A percentile compares a stretch with the other conserved stretches of the same genome.
Conservation (phyloP, 2,797 vertebrate genomes). For the Xenopus petersii region DNA sequence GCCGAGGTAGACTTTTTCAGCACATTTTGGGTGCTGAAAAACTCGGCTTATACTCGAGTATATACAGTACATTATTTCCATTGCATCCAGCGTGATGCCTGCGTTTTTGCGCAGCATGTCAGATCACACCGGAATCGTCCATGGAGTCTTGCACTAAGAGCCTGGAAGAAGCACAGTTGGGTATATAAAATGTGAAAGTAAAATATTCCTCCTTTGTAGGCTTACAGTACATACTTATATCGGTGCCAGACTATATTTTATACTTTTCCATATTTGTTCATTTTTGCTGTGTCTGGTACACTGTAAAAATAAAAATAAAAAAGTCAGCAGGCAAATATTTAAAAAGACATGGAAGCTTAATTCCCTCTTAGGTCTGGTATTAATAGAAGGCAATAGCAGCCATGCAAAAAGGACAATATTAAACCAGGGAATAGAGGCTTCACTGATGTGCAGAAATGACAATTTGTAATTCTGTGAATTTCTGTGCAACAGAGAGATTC, state of each 20-base stretch:
- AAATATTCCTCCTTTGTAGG: constrained; percentile 5
- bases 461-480: constrained; percentile 44
- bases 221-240: constrained; percentile 14
- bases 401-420: constrained; percentile 47
- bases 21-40: no score
- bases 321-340: constrained; percentile 13
- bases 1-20: no score
- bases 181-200: constrained; percentile 11
- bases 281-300: constrained; percentile 13
- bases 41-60: no score
- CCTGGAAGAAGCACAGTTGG: background rate
- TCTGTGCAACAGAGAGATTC: constrained; percentile 39
- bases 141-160: constrained; percentile 3
- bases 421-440: constrained; percentile 38
- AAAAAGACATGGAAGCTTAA: constrained; percentile 32
- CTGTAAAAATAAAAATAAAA: background rate
- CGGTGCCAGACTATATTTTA: constrained; percentile 13
- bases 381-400: constrained; percentile 29
- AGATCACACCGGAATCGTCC: no score
- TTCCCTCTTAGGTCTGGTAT: constrained; percentile 47
- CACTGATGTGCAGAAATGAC: constrained; percentile 42
- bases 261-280: constrained; percentile 18
- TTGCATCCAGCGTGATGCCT: no score
- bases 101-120: no score
- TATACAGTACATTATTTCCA: no score